Evolutionary conservation across 2,888 invertebrate genomes (phyloP).

Genomic region (Lordiphosa andalusiaca): DNA sequence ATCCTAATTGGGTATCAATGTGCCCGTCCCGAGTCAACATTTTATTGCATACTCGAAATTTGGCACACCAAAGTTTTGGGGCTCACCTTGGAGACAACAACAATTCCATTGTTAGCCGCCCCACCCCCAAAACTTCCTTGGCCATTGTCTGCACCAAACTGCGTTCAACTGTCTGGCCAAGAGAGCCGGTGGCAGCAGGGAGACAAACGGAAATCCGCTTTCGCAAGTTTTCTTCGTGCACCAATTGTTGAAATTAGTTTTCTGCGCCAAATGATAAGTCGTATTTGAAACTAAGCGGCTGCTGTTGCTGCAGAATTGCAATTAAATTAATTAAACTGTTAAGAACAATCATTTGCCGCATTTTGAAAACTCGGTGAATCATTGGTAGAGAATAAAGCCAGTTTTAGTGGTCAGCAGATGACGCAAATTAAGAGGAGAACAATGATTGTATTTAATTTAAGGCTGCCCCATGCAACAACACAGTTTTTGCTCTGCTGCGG

Average conservation of each 20-base stretch:
- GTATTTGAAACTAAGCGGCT: constrained; percentile 61
- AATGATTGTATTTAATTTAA: no score
- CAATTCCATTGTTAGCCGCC: constrained; percentile 64
- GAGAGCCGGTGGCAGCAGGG: constrained; percentile 6
- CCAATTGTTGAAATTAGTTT: constrained; percentile 76
- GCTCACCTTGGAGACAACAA: constrained; percentile 34
- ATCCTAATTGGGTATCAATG: constrained; percentile 75
- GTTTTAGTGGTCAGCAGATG: no score
- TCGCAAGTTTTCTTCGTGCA: constrained; percentile 63
- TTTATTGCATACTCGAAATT: constrained; percentile 61
- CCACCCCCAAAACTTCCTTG: constrained; percentile 69
- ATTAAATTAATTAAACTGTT: constrained; percentile 71
- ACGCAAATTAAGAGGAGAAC: no score
- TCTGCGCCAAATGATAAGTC: constrained; percentile 62
- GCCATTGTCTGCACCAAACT: constrained; percentile 58
- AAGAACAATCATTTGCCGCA: constrained; percentile 1
- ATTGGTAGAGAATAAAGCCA: no score
- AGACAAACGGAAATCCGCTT: constrained; percentile 61
- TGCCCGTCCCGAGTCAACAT: constrained; percentile 66
- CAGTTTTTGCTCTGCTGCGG: no score
- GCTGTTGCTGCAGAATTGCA: constrained; percentile 45
- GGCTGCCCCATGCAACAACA: no score
- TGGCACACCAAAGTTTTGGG: constrained; percentile 33
- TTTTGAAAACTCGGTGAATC: no score
- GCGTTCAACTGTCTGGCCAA: constrained; percentile 42